These are phyloP conservation scores for Leuciscus idus DNA, from an alignment of 2,113 vertebrate genomes.

Conservation along the genomic window DNA sequence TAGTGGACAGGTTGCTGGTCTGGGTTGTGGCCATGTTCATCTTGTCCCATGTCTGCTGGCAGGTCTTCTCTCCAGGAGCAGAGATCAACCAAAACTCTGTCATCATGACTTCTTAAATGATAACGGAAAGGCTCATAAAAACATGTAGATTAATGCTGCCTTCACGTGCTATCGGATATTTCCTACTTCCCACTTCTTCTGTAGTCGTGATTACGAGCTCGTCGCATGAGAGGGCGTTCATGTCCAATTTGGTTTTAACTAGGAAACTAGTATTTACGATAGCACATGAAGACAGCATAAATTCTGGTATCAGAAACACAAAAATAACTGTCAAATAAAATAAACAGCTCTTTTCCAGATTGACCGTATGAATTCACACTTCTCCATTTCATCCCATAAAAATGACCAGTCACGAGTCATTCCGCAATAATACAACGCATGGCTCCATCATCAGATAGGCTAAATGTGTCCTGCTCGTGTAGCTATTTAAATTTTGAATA, in stretches of 20 bases:
- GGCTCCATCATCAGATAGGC: neutral
- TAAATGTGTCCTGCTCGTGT: neutral
- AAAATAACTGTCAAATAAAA: neutral
- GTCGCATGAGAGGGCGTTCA: no score
- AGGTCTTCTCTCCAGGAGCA: conserved; percentile 98
- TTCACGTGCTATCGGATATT: no score
- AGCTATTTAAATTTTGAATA: neutral
- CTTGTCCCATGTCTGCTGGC: conserved; percentile 98
- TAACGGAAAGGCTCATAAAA: neutral
- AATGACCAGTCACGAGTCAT: conserved; percentile 1
- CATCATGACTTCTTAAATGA: conserved; percentile 72
- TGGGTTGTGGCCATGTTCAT: conserved; percentile 88
- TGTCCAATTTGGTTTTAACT: no score
- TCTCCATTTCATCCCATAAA: conserved; percentile 12
- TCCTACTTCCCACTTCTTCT: no score
- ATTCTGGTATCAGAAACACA: neutral
- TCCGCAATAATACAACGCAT: neutral
- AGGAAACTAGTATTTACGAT: no score
- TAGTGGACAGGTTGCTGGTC: conserved; percentile 87
- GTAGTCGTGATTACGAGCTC: no score
- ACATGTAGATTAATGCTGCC: neutral
- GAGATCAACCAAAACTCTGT: conserved; percentile 98
- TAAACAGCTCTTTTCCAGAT: neutral
- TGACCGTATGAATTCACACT: conserved; percentile 20
- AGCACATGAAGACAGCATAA: neutral